Conservation (phyloP, 92 coral and sea anemone genomes). For the Palythoa heliodiscus region DNA sequence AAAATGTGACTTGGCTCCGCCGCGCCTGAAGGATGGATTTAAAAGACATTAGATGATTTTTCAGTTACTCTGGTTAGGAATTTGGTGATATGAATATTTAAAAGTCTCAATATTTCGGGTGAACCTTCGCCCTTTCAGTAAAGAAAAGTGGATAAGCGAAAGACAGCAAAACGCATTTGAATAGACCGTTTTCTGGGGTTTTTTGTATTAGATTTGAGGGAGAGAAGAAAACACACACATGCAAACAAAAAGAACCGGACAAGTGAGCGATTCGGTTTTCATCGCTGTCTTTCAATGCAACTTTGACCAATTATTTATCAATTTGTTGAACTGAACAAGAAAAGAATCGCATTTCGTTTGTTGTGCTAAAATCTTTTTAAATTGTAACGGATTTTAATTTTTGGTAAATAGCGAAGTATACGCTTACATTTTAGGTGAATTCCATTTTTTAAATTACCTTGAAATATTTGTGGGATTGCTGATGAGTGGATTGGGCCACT, state of each 20-base stretch:
- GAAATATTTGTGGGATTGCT: not conserved
- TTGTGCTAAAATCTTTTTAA: not conserved
- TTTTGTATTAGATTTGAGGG: no score
- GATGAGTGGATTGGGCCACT: conserved; percentile 7
- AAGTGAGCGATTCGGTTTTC: not conserved
- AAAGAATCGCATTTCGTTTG: not conserved
- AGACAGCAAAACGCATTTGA: no score
- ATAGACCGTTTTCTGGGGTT: no score
- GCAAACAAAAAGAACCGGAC: not conserved
- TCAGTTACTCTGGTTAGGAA: no score
- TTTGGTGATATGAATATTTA: no score
- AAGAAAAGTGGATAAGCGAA: no score
- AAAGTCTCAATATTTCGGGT: no score
- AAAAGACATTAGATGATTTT: no score
- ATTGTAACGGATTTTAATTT: not conserved
- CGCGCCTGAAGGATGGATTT: no score
- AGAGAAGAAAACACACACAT: not conserved
- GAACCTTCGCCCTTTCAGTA: no score
- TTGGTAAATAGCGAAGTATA: not conserved
- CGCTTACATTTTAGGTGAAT: not conserved
- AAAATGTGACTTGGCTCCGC: no score
- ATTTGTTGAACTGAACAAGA: not conserved
- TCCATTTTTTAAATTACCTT: not conserved
- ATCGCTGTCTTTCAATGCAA: not conserved
- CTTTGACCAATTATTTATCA: not conserved